Conservation (phyloP, 2,113 vertebrate genomes). For the Leucopternis melanops region DNA sequence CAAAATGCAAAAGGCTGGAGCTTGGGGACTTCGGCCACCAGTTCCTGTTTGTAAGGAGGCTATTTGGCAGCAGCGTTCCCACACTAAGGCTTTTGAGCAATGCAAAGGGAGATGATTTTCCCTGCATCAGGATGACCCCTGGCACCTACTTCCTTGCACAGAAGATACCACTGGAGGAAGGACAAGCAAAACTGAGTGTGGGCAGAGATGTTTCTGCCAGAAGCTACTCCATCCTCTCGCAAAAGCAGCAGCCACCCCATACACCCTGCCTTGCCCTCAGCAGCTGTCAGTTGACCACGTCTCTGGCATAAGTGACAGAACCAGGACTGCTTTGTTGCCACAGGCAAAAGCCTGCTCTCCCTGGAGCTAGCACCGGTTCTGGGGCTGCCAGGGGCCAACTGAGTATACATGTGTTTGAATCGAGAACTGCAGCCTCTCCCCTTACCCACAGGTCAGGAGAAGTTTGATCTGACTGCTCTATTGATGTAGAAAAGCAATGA, state of each 20-base stretch:
- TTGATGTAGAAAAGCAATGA: background rate
- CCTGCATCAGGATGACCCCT: background rate
- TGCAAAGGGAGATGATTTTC: background rate
- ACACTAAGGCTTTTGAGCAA: background rate
- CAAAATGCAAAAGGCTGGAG: background rate
- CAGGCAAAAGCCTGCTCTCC: background rate
- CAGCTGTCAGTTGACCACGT: accelerated
- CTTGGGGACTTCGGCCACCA: background rate
- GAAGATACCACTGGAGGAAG: background rate
- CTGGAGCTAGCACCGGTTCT: background rate
- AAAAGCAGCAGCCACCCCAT: background rate
- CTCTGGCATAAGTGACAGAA: background rate
- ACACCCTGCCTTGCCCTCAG: background rate
- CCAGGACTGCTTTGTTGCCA: background rate
- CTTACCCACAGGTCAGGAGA: background rate
- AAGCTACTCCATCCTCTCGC: background rate
- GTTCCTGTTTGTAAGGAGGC: background rate
- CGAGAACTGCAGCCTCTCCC: background rate
- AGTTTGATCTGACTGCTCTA: background rate
- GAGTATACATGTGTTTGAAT: background rate
- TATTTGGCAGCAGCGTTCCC: background rate
- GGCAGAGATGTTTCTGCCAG: background rate
- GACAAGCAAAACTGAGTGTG: background rate
- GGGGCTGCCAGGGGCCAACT: too few species aligned
- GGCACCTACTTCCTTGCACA: background rate